phyloP scores from a whole-genome alignment of 2,888 invertebrate genomes.

The Vandiemenella viatica region DNA sequence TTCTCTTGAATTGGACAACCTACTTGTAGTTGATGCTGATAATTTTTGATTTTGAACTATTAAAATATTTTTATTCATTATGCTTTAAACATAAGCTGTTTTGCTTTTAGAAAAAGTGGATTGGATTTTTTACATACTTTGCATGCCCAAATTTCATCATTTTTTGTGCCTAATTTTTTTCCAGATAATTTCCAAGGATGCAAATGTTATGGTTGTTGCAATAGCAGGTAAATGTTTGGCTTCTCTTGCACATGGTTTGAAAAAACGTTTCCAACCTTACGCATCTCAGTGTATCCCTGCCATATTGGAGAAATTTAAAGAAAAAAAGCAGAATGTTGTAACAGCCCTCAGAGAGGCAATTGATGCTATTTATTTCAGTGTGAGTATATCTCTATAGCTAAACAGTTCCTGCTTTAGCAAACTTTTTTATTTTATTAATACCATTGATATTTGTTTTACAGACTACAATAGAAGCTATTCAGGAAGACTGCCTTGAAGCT shows the following conservation, averaged over 20 bases:
- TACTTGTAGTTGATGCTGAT: too few species aligned
- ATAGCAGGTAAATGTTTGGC: conserved; percentile 71
- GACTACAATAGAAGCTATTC: conserved; percentile 66
- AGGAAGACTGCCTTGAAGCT: conserved; percentile 73
- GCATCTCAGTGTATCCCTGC: conserved; percentile 59
- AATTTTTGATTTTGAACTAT: too few species aligned
- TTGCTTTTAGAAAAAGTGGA: too few species aligned
- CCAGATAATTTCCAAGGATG: conserved; percentile 81
- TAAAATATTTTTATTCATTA: too few species aligned
- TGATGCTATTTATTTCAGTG: conserved; percentile 71
- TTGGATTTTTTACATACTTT: too few species aligned
- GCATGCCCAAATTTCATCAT: too few species aligned
- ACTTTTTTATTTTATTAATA: neutral
- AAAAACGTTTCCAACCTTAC: conserved; percentile 75
- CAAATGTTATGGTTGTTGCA: conserved; percentile 86
- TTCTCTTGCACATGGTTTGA: conserved; percentile 68
- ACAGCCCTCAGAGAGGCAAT: conserved; percentile 72
- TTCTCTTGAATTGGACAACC: too few species aligned
- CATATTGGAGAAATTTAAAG: conserved; percentile 90
- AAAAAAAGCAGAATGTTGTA: conserved; percentile 88
- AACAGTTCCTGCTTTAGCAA: neutral
- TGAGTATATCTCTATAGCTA: too few species aligned
- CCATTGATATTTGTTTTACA: conserved; percentile 28
- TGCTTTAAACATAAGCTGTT: too few species aligned
- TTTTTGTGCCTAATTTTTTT: too few species aligned